Base-by-base conservation (phyloP, 2,113 vertebrate species). In the Ammodytes dubius region DNA sequence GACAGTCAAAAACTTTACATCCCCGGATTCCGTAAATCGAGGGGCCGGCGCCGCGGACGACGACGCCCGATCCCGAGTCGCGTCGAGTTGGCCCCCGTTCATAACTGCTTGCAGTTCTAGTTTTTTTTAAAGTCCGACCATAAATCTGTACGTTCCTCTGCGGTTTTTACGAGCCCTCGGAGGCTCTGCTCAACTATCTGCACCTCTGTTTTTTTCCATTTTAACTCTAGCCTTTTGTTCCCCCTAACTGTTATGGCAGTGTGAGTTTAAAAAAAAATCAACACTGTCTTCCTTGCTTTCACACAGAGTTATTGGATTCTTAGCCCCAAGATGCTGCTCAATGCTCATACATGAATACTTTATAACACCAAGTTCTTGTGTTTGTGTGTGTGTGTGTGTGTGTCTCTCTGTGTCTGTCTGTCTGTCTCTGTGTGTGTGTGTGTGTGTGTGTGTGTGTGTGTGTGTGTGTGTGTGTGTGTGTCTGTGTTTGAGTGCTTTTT, bases 141-240 rank as follows among this genome's bases (percentile, higher is more conserved):
- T 93, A 81, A 87, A 88, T 93, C n/a, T 19, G 6, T 70, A 78
- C 27, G 79, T 40, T 56, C 53, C 77, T 77, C 65, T 3, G 82
- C 49, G 19, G 69, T 83, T 89, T 83, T 89, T 88, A 89, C 58
- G 85, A 82, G 79, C 61, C 84, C 19, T 76, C 56, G 3, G 75
- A 70, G 76, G 56, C 66, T 71, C 42, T 11, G 67, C 66, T 82
- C 52, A 75, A 81, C 72, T 76, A 61, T 87, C 72, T 80, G 53
- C 40, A 27, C 35, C 64, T 72, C 63, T 84, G 42, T 66, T 78
- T 40, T 74, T 82, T 84, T 72, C 71, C 77, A 56, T 79, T 81
- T 87, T 39, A 60, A 76, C 72, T 43, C 49, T 9, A 47, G 50
- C 52, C 47, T 64, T 67, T 77, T 60, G 46, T 27, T 27, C 27